A percentile compares a stretch with the other conserved stretches of the same genome.
Evolutionary conservation across 2,888 invertebrate species (phyloP).

Genomic region (Tyria jacobaeae): DNA sequence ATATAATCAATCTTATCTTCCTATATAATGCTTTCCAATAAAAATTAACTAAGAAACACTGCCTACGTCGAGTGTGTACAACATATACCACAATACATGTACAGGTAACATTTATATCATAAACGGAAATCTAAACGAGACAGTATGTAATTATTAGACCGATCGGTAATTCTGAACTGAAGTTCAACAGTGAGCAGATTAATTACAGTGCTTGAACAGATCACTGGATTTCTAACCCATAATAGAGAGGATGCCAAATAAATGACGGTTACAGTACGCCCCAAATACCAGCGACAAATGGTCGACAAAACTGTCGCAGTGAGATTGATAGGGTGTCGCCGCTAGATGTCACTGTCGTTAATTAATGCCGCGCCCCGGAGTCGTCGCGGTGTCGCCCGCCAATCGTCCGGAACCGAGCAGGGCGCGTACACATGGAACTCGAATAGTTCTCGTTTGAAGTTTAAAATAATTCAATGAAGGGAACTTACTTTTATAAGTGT

Average conservation of each 20-base stretch:
- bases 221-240: slow-evolving; percentile 18
- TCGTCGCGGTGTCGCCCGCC: slow-evolving; percentile 62
- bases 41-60: neutral
- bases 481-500: neutral
- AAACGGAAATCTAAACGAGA: neutral
- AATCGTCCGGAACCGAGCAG: slow-evolving; percentile 66
- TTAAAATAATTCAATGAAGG: slow-evolving; percentile 14
- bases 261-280: slow-evolving; percentile 28
- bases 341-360: slow-evolving; percentile 79
- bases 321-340: slow-evolving; percentile 80
- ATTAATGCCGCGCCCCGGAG: slow-evolving; percentile 70
- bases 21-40: no score
- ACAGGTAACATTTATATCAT: no score
- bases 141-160: neutral
- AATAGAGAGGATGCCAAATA: slow-evolving; percentile 25
- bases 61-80: no score
- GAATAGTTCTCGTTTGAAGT: slow-evolving; percentile 21
- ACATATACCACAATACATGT: neutral
- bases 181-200: slow-evolving; percentile 13
- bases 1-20: no score
- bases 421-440: slow-evolving; percentile 52
- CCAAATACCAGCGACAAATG: slow-evolving; percentile 67
- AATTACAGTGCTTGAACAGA: slow-evolving; percentile 10
- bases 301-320: slow-evolving; percentile 61
- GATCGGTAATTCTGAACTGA: neutral